Conservation (phyloP, 1,140 invertebrate species). For the Chlorops oryzae region DNA sequence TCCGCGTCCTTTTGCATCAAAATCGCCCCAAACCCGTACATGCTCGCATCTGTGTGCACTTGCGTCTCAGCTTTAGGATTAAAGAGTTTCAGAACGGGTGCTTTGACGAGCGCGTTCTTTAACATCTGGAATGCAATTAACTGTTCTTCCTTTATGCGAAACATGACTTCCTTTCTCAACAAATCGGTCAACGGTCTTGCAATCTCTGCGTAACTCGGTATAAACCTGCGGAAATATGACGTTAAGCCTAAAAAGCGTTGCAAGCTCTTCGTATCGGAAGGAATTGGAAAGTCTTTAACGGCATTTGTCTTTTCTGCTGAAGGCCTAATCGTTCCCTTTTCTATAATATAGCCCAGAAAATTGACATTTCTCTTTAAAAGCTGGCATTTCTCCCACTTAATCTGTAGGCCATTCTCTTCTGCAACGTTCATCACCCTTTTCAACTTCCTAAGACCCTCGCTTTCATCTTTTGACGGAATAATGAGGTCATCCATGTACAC, state of each 20-base stretch:
- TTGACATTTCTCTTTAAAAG: slow-evolving; percentile 6
- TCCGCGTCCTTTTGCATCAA: slow-evolving; percentile 28
- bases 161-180: not conserved
- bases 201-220: slow-evolving; percentile 20
- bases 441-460: not conserved
- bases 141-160: not conserved
- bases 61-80: slow-evolving; percentile 25
- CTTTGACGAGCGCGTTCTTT: too few relatives aligned
- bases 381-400: slow-evolving; percentile 13
- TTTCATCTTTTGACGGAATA: not conserved
- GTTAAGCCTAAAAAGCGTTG: too few relatives aligned
- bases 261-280: too few relatives aligned
- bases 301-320: slow-evolving; percentile 29
- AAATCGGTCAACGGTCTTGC: slow-evolving; percentile 24
- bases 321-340: slow-evolving; percentile 21
- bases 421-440: slow-evolving; percentile 6
- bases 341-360: slow-evolving; percentile 10
- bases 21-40: slow-evolving; percentile 28
- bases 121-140: slow-evolving; percentile 11
- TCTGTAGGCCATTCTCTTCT: not conserved
- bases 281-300: too few relatives aligned
- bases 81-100: slow-evolving; percentile 7
- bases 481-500: slow-evolving; percentile 9
- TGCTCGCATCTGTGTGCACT: slow-evolving; percentile 33
- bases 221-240: too few relatives aligned